A percentile compares a stretch with the other conserved stretches of the same genome.
phyloP scores from a whole-genome alignment of 1,140 invertebrate species.

The Zaprionus taronus region DNA sequence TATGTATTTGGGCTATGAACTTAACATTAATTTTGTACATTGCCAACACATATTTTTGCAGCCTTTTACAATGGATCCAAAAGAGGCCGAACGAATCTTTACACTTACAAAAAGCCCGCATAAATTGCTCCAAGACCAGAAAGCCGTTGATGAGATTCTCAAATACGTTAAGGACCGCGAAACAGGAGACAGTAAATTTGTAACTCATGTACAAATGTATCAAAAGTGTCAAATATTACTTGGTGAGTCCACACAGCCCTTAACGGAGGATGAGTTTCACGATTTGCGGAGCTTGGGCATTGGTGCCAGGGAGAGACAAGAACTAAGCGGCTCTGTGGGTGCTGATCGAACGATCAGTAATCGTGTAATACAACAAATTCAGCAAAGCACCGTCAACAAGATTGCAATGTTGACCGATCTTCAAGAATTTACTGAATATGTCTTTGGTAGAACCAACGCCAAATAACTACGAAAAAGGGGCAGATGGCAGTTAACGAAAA shows the following conservation, averaged over 20 bases:
- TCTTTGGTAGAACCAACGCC: not conserved
- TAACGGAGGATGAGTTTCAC: not conserved
- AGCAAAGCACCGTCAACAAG: constrained; percentile 2
- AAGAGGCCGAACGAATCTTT: constrained; percentile 19
- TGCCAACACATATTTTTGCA: not conserved
- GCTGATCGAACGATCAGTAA: not conserved
- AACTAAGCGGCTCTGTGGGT: not conserved
- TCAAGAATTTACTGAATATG: not conserved
- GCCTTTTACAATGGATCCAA: not conserved
- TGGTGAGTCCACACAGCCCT: not conserved
- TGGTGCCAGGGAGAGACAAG: not conserved
- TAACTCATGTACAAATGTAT: not conserved
- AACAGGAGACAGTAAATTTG: not conserved
- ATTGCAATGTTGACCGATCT: not conserved
- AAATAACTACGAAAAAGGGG: not conserved
- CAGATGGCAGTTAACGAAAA: not conserved
- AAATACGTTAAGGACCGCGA: not conserved
- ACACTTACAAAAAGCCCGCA: constrained; percentile 6
- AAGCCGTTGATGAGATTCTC: not conserved
- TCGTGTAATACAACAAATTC: constrained; percentile 7
- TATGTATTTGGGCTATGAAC: not conserved
- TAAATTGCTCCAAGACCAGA: not conserved
- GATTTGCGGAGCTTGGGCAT: constrained; percentile 9
- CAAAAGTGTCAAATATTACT: not conserved
- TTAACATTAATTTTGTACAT: not conserved